Percentiles rank a stretch among this genome's conserved stretches.
These are phyloP conservation scores for Oreotragus oreotragus DNA, from an alignment of 2,113 vertebrate genomes.

Conservation along the genomic window DNA sequence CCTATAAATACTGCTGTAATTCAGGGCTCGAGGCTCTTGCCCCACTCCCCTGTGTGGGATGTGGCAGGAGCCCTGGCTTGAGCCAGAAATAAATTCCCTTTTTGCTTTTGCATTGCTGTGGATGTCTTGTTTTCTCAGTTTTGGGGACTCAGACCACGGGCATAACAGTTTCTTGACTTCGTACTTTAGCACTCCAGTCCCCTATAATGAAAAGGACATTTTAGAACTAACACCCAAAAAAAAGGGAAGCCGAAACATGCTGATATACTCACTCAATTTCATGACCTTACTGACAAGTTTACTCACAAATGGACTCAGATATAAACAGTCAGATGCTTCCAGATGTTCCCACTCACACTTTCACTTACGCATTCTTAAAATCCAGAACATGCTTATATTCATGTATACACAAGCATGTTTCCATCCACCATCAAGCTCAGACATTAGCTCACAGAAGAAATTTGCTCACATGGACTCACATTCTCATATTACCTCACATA, in stretches of 20 bases:
- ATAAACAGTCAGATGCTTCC: not conserved
- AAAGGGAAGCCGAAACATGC: not conserved
- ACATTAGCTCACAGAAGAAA: not conserved
- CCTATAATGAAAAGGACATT: too few relatives aligned
- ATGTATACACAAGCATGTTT: not conserved
- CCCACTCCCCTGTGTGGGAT: too few relatives aligned
- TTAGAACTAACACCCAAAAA: too few relatives aligned
- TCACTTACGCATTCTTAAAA: not conserved
- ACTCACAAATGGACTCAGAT: not conserved
- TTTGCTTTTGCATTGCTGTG: too few relatives aligned
- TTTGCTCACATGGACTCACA: not conserved
- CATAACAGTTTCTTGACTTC: too few relatives aligned
- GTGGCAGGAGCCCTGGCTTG: too few relatives aligned
- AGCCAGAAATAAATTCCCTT: too few relatives aligned
- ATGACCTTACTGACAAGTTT: not conserved
- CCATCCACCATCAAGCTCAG: not conserved
- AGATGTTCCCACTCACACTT: not conserved
- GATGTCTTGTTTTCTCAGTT: too few relatives aligned
- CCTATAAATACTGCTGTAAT: too few relatives aligned
- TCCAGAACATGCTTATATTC: not conserved
- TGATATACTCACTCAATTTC: not conserved
- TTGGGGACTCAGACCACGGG: too few relatives aligned
- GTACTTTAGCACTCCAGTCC: too few relatives aligned
- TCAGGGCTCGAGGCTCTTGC: too few relatives aligned
- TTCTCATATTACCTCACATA: not conserved